Evolutionary conservation across 2,113 vertebrate species (phyloP).

Genomic region (Dromiciops gliroides): DNA sequence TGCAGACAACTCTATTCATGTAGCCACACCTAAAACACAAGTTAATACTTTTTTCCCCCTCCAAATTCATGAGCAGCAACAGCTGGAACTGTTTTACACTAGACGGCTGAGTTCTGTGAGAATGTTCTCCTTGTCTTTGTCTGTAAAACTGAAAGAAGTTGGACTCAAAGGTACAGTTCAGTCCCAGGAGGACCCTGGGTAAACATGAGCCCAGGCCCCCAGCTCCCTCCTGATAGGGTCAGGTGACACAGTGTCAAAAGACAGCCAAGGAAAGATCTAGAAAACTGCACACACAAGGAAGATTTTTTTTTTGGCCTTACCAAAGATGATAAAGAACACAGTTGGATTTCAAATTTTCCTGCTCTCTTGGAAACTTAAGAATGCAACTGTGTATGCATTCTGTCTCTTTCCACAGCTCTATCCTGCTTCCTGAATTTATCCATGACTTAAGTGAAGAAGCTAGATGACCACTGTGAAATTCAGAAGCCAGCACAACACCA

Average conservation of each 20-base stretch:
- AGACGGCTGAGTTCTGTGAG: constrained; percentile 75
- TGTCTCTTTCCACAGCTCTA: constrained; percentile 9
- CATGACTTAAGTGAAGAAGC: background rate
- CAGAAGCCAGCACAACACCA: background rate
- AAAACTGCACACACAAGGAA: constrained; percentile 76
- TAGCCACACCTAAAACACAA: constrained; percentile 83
- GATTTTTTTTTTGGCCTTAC: constrained; percentile 71
- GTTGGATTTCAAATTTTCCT: constrained; percentile 72
- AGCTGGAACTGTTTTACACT: constrained; percentile 87
- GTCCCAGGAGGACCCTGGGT: constrained; percentile 85
- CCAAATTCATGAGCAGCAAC: constrained; percentile 78
- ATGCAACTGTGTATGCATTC: background rate
- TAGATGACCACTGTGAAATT: background rate
- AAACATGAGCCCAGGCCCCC: constrained; percentile 86
- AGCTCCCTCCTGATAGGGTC: constrained; percentile 84
- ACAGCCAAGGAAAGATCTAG: constrained; percentile 85
- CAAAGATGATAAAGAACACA: constrained; percentile 65
- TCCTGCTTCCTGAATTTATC: constrained; percentile 15
- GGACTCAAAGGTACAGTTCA: constrained; percentile 83
- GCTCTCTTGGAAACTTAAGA: constrained; percentile 57
- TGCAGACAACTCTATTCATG: constrained; percentile 67
- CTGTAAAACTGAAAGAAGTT: constrained; percentile 82
- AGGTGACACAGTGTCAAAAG: constrained; percentile 87
- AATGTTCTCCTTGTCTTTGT: constrained; percentile 86
- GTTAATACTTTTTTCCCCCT: constrained; percentile 71